These are phyloP conservation scores for Tineola bisselliella DNA, from an alignment of 2,888 invertebrate species.

Conservation along the genomic window DNA sequence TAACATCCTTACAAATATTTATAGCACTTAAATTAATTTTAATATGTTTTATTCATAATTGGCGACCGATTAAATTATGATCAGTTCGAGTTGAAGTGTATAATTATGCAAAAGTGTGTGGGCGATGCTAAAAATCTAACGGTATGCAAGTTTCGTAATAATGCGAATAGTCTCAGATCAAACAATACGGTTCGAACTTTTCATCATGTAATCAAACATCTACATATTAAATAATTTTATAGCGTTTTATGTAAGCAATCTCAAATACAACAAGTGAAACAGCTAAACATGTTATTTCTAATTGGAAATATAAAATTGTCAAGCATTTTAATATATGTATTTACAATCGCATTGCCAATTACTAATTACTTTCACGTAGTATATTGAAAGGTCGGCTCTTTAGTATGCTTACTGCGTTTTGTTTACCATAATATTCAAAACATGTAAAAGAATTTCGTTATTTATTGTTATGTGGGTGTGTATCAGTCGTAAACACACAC, in stretches of 20 bases:
- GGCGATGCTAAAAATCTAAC: neutral
- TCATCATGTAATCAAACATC: neutral
- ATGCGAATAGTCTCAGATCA: neutral
- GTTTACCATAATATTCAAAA: constrained; percentile 8
- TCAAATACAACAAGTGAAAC: neutral
- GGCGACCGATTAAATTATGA: neutral
- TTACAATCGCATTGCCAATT: neutral
- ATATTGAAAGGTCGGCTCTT: neutral
- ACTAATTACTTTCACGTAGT: constrained; percentile 4
- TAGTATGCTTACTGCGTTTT: constrained; percentile 2
- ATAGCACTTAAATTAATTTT: neutral
- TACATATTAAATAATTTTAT: neutral
- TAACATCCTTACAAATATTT: neutral
- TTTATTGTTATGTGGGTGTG: neutral
- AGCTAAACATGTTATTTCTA: neutral
- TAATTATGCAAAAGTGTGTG: constrained; percentile 2
- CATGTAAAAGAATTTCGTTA: neutral
- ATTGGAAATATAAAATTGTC: neutral
- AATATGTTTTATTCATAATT: neutral
- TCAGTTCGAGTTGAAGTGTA: neutral
- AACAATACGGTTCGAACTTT: neutral
- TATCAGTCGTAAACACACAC: neutral
- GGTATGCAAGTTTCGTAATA: neutral
- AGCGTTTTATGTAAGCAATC: neutral
- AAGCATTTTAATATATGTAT: neutral